These are phyloP conservation scores for Agapornis roseicollis DNA, from an alignment of 2,113 vertebrate genomes.

Conservation along the genomic window DNA sequence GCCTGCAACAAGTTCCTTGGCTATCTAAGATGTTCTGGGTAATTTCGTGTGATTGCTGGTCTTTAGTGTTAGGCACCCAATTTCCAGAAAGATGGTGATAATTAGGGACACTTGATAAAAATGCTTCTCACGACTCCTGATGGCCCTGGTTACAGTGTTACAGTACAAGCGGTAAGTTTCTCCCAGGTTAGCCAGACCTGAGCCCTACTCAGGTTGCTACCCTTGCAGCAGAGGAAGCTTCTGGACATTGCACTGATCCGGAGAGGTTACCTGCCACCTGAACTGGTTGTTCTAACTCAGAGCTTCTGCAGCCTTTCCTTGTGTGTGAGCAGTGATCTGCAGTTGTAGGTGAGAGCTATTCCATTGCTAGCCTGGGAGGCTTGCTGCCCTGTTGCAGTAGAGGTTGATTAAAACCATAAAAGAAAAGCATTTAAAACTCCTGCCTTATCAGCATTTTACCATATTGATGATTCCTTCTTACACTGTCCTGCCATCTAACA, in stretches of 20 bases:
- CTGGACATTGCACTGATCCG: background rate
- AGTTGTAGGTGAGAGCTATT: background rate
- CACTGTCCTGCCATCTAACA: rapidly evolving
- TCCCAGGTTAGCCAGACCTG: background rate
- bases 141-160: background rate
- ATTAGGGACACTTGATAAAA: background rate
- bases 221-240: background rate
- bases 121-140: background rate
- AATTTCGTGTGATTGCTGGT: background rate
- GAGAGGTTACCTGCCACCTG: background rate
- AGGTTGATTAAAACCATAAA: background rate
- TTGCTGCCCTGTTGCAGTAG: background rate
- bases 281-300: background rate
- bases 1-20: background rate
- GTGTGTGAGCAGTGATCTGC: background rate
- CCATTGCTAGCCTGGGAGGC: background rate
- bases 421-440: background rate
- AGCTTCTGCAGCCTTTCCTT: background rate
- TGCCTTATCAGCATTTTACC: background rate
- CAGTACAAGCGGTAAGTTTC: background rate
- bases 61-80: background rate
- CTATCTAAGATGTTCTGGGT: background rate
- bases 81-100: background rate
- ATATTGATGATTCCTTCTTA: background rate
- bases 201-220: background rate